Base-by-base conservation (phyloP, 2,113 vertebrate genomes). In the Elanus axillaris region DNA sequence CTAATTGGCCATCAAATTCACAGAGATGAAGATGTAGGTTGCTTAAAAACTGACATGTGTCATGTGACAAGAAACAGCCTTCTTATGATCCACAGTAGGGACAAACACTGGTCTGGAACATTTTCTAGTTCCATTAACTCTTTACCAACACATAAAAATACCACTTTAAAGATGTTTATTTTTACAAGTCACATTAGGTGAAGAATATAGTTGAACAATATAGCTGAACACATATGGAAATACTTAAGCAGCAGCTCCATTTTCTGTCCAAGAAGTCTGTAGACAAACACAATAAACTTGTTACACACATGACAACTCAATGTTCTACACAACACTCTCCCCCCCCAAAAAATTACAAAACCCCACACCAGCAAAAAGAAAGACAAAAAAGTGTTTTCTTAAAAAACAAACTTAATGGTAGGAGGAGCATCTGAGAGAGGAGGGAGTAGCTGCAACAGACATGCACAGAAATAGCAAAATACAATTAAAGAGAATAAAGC, bases 161-260 rank as follows among this genome's bases (percentile, higher is more conserved):
- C 81, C 48, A 32, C 47, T 92, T 78, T 48, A 73, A 87, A 91
- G 29, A 64, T 72, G 50, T 68, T 85, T 64, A 66, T 75, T 96
- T 89, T 95, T 45, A 78, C 53, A 74, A 97, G 87, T 72, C 79
- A 60, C 71, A 79, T 93, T 89, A 94, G 69, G 80, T 90, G 53
- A 94, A 85, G 60, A 72, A 62, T 73, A 89, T 7, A 75, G 84
- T 27, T 77, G 75, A 94, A 87, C 74, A 88, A 73, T 80, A 90
- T 68, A 47, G 92, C 81, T 85, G 66, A 94, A 52, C 45, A 87
- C 95, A 96, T 93, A 79, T 91, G 96, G 94, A 89, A 97, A 76
- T 38, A 48, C 64, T 96, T 96, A 96, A 88, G 86, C 67, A 89
- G 60, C 93, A 81, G 86, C 74, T 95, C 76, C 66, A 47, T 94